phyloP scores from a whole-genome alignment of 2,113 vertebrate species.

The Odontesthes bonariensis region DNA sequence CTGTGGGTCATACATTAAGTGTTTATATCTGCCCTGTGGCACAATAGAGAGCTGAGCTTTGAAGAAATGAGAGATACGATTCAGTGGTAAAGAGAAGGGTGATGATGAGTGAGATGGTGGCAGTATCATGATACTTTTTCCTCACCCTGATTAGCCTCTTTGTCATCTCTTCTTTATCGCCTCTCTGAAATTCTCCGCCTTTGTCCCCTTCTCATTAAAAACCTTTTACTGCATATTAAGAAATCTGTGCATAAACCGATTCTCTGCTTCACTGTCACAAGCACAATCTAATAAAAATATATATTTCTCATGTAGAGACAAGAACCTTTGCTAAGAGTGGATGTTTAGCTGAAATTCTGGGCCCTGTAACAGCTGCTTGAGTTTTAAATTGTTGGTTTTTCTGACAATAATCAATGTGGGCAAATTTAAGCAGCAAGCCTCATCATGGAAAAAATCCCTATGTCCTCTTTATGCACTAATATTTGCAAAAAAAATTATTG shows the following conservation, averaged over 20 bases:
- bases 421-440: not conserved
- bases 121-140: slow-evolving; percentile 24
- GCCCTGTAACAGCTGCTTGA: not conserved
- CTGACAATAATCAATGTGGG: not conserved
- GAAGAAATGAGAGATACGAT: slow-evolving; percentile 34
- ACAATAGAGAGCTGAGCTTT: slow-evolving; percentile 26
- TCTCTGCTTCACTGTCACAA: not conserved
- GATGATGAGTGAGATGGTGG: slow-evolving; percentile 22
- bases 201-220: slow-evolving; percentile 9
- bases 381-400: not conserved
- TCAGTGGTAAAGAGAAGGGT: not conserved
- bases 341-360: not conserved
- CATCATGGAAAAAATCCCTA: not conserved
- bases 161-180: slow-evolving; percentile 11
- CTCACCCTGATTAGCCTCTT: slow-evolving; percentile 27
- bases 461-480: not conserved
- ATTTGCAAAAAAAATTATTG: not conserved
- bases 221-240: slow-evolving; percentile 28
- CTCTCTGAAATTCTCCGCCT: not conserved
- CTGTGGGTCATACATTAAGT: slow-evolving; percentile 34
- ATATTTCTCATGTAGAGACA: slow-evolving; percentile 11
- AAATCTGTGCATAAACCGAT: slow-evolving; percentile 1
- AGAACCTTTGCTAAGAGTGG: slow-evolving; percentile 9
- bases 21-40: slow-evolving; percentile 21
- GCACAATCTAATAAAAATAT: not conserved